These are phyloP conservation scores for Jaculus jaculus DNA, from an alignment of 2,113 vertebrate species.

Conservation along the genomic window DNA sequence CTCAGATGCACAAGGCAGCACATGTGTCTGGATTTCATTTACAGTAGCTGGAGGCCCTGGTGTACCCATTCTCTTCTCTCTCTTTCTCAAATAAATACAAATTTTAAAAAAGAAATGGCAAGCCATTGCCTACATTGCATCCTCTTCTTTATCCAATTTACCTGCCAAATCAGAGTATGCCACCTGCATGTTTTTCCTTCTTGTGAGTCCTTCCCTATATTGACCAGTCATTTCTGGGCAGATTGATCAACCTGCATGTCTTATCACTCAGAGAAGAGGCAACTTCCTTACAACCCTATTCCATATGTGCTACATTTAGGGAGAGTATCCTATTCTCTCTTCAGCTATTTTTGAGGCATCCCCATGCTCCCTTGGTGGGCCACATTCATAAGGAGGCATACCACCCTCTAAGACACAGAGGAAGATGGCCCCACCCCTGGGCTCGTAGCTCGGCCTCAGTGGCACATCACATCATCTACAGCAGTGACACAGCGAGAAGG, in stretches of 20 bases:
- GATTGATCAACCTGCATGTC: background rate
- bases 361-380: background rate
- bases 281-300: background rate
- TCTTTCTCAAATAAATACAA: no score
- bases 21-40: no score
- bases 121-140: background rate
- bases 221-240: background rate
- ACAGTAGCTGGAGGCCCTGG: no score
- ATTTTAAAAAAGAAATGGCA: background rate
- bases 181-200: background rate
- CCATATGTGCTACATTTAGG: no score
- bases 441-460: background rate
- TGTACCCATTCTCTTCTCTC: no score
- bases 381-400: background rate
- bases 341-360: background rate
- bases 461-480: background rate
- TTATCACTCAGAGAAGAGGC: background rate
- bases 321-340: background rate
- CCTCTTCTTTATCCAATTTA: background rate
- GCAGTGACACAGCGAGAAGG: background rate
- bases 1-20: no score
- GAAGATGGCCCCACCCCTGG: background rate
- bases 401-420: background rate
- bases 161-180: background rate
- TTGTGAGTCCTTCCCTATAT: background rate